A percentile compares a stretch with the other conserved stretches of the same genome.
Evolutionary conservation across 2,113 vertebrate genomes (phyloP).

Genomic region (Galbula dea): DNA sequence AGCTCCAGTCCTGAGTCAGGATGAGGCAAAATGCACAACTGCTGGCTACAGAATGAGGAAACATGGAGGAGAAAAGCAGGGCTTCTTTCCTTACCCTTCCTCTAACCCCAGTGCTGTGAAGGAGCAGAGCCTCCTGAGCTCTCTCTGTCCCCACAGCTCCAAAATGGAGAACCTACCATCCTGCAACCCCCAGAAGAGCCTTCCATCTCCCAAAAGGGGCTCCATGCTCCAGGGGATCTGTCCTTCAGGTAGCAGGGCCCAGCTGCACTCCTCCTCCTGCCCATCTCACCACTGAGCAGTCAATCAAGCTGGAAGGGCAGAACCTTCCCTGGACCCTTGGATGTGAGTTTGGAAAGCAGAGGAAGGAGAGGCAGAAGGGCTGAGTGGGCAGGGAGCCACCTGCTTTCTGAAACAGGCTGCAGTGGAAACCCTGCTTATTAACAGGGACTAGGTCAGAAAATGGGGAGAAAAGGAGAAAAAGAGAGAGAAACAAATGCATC

Average conservation of each 20-base stretch:
- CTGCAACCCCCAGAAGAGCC: background rate
- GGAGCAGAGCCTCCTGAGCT: background rate
- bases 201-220: background rate
- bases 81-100: background rate
- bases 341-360: background rate
- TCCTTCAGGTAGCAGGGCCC: background rate
- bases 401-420: background rate
- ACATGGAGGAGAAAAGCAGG: background rate
- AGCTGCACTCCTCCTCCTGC: background rate
- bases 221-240: background rate
- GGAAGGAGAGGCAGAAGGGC: background rate
- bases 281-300: background rate
- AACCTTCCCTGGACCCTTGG: constrained; percentile 19
- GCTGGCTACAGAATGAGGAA: background rate
- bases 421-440: constrained; percentile 2
- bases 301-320: constrained; percentile 60
- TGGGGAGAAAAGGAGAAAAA: background rate
- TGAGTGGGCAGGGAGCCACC: background rate
- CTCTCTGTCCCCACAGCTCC: background rate
- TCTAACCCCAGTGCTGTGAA: background rate
- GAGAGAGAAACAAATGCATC: constrained; percentile 53
- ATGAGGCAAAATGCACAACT: background rate
- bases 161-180: background rate
- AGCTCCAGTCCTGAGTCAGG: background rate
- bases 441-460: constrained; percentile 54